Conservation (phyloP, 92 coral and sea anemone species). For the Epizoanthus stellaris region DNA sequence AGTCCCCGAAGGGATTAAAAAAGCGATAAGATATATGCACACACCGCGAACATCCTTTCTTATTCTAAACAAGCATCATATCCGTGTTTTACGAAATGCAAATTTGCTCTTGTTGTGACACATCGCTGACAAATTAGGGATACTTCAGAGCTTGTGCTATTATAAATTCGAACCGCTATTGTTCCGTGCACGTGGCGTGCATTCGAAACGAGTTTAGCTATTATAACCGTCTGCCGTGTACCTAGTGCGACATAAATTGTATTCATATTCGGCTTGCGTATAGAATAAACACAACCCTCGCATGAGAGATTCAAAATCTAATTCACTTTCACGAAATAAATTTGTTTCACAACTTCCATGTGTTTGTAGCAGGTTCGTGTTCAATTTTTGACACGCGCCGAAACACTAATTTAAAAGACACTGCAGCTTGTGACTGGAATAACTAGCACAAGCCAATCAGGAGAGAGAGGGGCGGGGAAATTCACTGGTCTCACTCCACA, state of each 20-base stretch:
- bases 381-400: constrained; percentile 67
- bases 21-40: neutral
- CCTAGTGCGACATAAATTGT: neutral
- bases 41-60: constrained; percentile 46
- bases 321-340: neutral
- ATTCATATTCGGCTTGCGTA: neutral
- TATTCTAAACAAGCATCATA: constrained; percentile 61
- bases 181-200: constrained; percentile 98
- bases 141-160: constrained; percentile 76
- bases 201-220: constrained; percentile 65
- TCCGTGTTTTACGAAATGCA: constrained; percentile 67
- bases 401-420: constrained; percentile 71
- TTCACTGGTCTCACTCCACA: constrained; percentile 60
- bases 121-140: constrained; percentile 82
- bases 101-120: constrained; percentile 89
- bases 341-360: constrained; percentile 12
- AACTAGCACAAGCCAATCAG: constrained; percentile 68
- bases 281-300: neutral
- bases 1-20: constrained; percentile 6
- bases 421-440: constrained; percentile 69
- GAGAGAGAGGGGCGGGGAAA: constrained; percentile 73
- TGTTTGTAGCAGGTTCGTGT: constrained; percentile 43
- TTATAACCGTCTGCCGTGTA: constrained; percentile 18
- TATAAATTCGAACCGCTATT: constrained; percentile 85
- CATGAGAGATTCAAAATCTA: constrained; percentile 1